Base-by-base conservation (phyloP, 2,888 invertebrate species). In the Lasioglossum figueresi region DNA sequence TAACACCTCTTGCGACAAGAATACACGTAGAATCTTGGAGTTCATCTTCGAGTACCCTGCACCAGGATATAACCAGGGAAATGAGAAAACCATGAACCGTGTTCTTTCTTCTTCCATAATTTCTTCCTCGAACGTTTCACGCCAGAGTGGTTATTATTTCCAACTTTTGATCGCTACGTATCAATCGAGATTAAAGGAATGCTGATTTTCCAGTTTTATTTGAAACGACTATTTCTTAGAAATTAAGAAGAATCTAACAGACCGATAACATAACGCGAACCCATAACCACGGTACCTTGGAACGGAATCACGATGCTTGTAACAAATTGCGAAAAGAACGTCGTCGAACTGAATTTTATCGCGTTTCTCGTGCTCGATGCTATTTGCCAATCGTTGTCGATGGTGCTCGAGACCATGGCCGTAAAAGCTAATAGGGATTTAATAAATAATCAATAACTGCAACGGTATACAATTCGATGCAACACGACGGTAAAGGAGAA, bases 31-130 rank as follows among this genome's bases (percentile, higher is more conserved):
- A 43, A 75, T 82, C 27, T 48, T 73, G 34, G 27, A 71, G 40
- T 1, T 52, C 23, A 66, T 37, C 76, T 68, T 12, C 68, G 5
- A 45, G 52, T 31, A 31, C 59, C 19, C 37, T 48, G 56, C 76
- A 78, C 80, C 75, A 56, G 87, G 87, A 87, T 85, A 87, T 87
- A 74, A 81, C 78, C 10, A 72, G 76, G 87, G 86, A 86, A 86
- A 87, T 87, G 87, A 86, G 87, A 72, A 56, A 56, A 79, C 80
- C 70, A 40, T 68, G 79, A 76, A 66, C 68, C 5, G n/a, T 19
- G 43, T 23, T 68, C 78, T 43, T 37, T 45, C 14, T 43, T 45
- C 45, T 63, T 16, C 3, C 16, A 31, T 12, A 48, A 31, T 34
- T 10, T 73, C 34, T 52, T 23, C n/a, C 43, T 31, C 16, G 10